Evolutionary conservation across 2,113 vertebrate genomes (phyloP).

Genomic region (Catharus bicknelli): DNA sequence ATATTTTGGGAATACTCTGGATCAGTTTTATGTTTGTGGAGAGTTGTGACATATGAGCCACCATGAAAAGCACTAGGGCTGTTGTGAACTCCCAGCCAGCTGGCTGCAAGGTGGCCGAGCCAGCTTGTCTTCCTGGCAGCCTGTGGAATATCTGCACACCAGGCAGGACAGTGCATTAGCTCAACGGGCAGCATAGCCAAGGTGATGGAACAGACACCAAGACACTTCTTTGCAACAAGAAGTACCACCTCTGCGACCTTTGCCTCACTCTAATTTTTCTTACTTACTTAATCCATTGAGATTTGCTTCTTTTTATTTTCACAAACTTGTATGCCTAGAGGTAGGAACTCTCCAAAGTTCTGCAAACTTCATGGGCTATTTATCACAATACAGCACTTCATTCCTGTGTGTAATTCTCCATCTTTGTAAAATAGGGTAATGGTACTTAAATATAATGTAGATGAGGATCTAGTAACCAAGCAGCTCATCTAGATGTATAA

Average conservation of each 20-base stretch:
- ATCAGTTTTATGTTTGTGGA: constrained; percentile 34
- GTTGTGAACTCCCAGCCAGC: constrained; percentile 46
- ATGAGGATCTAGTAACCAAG: not conserved
- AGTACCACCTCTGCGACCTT: not conserved
- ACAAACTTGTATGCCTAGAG: not conserved
- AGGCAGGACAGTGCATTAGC: fast-evolving
- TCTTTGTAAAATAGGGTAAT: not conserved
- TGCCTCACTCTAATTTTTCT: not conserved
- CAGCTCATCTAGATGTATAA: not conserved
- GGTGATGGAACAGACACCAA: not conserved
- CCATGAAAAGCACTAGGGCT: not conserved
- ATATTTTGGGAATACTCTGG: constrained; percentile 8
- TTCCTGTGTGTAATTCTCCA: not conserved
- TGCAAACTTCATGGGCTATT: not conserved
- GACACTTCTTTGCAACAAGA: not conserved
- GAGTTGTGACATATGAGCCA: constrained; percentile 5
- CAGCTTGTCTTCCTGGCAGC: not conserved
- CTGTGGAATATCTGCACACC: fast-evolving
- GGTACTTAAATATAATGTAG: not conserved
- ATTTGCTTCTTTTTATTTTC: not conserved
- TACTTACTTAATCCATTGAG: not conserved
- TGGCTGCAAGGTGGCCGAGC: not conserved
- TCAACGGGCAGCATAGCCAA: not conserved
- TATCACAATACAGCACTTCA: not conserved
- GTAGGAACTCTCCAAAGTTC: not conserved